phyloP scores from a whole-genome alignment of 2,888 invertebrate species.

The Chalcosyrphus nemorum region DNA sequence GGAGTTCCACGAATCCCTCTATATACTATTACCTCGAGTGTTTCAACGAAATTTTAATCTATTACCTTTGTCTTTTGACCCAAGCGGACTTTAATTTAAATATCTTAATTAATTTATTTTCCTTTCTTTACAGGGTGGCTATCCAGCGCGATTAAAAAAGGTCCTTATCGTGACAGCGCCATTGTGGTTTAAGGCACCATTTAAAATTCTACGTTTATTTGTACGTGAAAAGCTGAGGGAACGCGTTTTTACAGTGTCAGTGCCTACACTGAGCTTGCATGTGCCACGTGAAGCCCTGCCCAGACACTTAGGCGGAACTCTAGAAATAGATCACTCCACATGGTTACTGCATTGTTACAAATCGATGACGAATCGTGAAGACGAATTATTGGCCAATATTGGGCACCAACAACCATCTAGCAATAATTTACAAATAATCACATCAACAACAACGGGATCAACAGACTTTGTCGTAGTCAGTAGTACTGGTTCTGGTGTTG shows the following conservation, averaged over 20 bases:
- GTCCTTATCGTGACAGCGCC: conserved; percentile 98
- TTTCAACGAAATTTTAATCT: background rate
- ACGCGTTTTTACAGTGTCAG: conserved; percentile 96
- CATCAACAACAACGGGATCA: conserved; percentile 53
- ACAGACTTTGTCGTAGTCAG: conserved; percentile 73
- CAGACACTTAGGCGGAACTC: conserved; percentile 92
- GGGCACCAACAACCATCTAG: conserved; percentile 78
- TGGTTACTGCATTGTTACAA: conserved; percentile 91
- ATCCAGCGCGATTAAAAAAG: conserved; percentile 98
- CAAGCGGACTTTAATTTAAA: background rate
- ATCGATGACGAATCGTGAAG: conserved; percentile 91
- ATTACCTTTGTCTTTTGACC: background rate
- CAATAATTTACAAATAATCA: conserved; percentile 65
- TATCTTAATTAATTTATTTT: background rate
- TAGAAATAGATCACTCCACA: conserved; percentile 93
- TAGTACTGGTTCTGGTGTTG: too few relatives aligned
- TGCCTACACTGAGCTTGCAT: conserved; percentile 94
- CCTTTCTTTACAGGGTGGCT: conserved; percentile 89
- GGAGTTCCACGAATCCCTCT: background rate
- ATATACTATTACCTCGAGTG: background rate
- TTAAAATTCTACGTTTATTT: conserved; percentile 96
- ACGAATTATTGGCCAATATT: conserved; percentile 82
- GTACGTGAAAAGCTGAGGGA: conserved; percentile 97
- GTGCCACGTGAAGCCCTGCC: conserved; percentile 95
- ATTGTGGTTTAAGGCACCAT: conserved; percentile 99